A percentile compares a stretch with the other conserved stretches of the same genome.
Conservation (phyloP, 64 coral and sea anemone genomes). For the Cladopsammia gracilis region DNA sequence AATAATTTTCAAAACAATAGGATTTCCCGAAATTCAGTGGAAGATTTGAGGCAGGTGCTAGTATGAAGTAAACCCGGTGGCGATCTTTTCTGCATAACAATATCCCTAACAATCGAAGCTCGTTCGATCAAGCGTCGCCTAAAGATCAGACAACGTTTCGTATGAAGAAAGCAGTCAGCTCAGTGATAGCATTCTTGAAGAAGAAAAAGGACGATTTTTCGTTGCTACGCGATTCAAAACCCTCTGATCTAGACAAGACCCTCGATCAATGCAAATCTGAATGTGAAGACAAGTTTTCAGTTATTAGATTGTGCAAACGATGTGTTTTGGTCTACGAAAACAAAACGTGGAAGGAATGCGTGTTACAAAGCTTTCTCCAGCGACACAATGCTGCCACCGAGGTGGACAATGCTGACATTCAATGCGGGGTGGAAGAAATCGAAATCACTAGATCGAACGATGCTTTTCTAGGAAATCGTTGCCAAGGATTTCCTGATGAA, state of each 20-base stretch:
- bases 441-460: slow-evolving; percentile 11
- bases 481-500: background rate
- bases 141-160: background rate
- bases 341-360: slow-evolving; percentile 48
- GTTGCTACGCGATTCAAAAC: slow-evolving; percentile 10
- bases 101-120: slow-evolving; percentile 16
- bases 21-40: slow-evolving; percentile 23
- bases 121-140: background rate
- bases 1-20: slow-evolving; percentile 10
- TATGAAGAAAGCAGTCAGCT: slow-evolving; percentile 89
- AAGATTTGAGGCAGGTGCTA: slow-evolving; percentile 2
- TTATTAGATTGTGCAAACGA: slow-evolving; percentile 71
- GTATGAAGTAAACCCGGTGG: background rate
- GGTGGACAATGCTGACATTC: background rate
- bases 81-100: slow-evolving; percentile 35
- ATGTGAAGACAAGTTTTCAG: slow-evolving; percentile 59
- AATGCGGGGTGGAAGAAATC: background rate
- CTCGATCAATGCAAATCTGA: slow-evolving; percentile 37
- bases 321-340: slow-evolving; percentile 93
- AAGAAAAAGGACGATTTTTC: slow-evolving; percentile 50
- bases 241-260: background rate
- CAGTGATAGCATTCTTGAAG: slow-evolving; percentile 89
- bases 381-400: background rate
- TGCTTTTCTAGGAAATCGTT: background rate
- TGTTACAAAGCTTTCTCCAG: background rate